Base-by-base conservation (phyloP, 2,888 invertebrate genomes). In the Eupithecia exiguata region DNA sequence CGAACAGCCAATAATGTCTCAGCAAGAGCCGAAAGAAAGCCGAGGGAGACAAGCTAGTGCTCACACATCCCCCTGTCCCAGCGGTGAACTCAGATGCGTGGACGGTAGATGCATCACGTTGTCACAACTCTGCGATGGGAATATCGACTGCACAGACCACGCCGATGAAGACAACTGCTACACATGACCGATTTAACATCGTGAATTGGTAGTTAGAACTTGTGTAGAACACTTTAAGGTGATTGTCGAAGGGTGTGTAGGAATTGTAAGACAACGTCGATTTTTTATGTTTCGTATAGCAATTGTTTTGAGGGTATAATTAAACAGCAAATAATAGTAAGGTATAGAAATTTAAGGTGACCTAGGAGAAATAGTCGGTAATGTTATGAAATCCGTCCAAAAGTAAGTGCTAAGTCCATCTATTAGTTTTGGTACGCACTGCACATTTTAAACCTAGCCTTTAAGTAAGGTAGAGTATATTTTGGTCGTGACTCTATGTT, bases 21-120 rank as follows among this genome's bases (percentile, higher is more conserved):
- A 66, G 21, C 14, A 4, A 21, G 40, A 66, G 16, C 35, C 18
- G 25, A 40, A 40, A 14, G 12, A 36, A 4, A 5, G 10, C 36
- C 63, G 36, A 30, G 16, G 21, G 4, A 66, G 43, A 0, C 82
- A 84, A 5, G 77, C 81, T 6, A 89, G 89, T 16, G 90, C 92
- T 14, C 94, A 94, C 80, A 86, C 89, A 1, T 95, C 95, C 0
- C 94, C 95, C 0, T 96, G 92, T 83, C 95, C 94, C 1, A 90
- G 88, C 70, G 94, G 94, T 0, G 95, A 96, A 80, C 87, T 96
- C 69, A 94, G 96, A 72, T 96, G 96, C 81, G 95, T 96, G 6
- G 96, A 96, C 83, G 96, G 96, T 36, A 92, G 95, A 75, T 96
- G 96, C 85, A 96, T 96, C 80, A 95, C 95, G 0, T 91, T 96